These are phyloP conservation scores for Gallinago jamesoni DNA, from an alignment of 2,113 vertebrate genomes.

Conservation along the genomic window DNA sequence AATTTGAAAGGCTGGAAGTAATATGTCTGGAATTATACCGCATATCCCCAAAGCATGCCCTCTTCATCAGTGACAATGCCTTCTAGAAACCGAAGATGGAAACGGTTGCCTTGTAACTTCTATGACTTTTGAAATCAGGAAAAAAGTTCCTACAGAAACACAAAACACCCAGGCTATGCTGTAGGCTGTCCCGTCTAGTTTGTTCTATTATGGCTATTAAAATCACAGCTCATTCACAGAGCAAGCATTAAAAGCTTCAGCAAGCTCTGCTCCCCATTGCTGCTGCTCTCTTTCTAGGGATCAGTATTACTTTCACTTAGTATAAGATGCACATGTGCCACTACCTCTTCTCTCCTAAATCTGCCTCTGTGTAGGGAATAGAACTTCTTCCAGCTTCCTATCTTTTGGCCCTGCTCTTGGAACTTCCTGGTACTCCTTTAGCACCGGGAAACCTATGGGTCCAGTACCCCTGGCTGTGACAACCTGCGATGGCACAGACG, in stretches of 20 bases:
- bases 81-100: not conserved
- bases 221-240: not conserved
- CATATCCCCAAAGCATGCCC: not conserved
- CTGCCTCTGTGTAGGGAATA: not conserved
- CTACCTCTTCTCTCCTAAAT: not conserved
- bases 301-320: not conserved
- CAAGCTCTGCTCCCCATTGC: not conserved
- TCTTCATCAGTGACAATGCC: not conserved
- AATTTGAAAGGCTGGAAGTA: not conserved
- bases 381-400: not conserved
- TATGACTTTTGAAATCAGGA: not conserved
- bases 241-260: not conserved
- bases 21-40: not conserved
- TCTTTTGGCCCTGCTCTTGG: not conserved
- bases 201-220: not conserved
- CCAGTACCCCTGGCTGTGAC: not conserved
- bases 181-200: not conserved
- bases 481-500: not conserved
- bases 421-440: not conserved
- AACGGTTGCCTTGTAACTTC: not conserved
- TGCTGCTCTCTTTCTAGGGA: not conserved
- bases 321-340: not conserved
- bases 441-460: not conserved
- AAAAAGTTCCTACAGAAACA: not conserved
- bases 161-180: not conserved